Evolutionary conservation across 2,888 invertebrate species (phyloP).

Genomic region (Chromoteleia sp.): DNA sequence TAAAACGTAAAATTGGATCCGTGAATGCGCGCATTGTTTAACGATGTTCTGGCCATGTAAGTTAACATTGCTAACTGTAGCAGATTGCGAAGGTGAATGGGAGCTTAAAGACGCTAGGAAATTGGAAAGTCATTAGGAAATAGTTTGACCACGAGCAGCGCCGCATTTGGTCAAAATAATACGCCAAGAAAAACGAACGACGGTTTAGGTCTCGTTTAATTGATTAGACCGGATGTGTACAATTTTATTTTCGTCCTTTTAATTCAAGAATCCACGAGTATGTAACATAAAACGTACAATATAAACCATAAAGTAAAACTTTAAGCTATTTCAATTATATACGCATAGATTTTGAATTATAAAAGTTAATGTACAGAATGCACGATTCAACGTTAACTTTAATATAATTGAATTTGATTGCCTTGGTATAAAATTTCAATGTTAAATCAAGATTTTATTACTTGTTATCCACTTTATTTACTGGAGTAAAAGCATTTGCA

Average conservation of each 20-base stretch:
- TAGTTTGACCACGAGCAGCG: background rate
- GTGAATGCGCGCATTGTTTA: slow-evolving; percentile 45
- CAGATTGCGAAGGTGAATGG: background rate
- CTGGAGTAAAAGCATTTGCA: slow-evolving; percentile 29
- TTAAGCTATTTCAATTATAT: no score
- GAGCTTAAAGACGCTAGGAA: background rate
- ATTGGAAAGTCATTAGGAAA: slow-evolving; percentile 25
- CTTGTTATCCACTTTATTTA: slow-evolving; percentile 39
- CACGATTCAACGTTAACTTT: background rate
- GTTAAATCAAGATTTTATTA: slow-evolving; percentile 27
- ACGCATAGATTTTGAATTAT: background rate
- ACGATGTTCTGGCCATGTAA: slow-evolving; percentile 26
- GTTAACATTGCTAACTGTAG: slow-evolving; percentile 24
- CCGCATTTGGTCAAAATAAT: slow-evolving; percentile 5
- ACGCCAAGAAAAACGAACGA: background rate
- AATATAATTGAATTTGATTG: slow-evolving; percentile 29
- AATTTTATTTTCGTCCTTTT: no score
- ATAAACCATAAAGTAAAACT: no score
- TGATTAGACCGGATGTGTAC: no score
- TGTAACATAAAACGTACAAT: no score
- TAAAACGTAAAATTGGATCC: slow-evolving; percentile 47
- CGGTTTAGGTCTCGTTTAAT: background rate
- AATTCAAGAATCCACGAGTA: no score
- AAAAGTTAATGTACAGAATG: background rate
- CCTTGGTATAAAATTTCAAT: slow-evolving; percentile 19